phyloP scores from a whole-genome alignment of 2,888 invertebrate genomes.

The Euplagia quadripunctaria region DNA sequence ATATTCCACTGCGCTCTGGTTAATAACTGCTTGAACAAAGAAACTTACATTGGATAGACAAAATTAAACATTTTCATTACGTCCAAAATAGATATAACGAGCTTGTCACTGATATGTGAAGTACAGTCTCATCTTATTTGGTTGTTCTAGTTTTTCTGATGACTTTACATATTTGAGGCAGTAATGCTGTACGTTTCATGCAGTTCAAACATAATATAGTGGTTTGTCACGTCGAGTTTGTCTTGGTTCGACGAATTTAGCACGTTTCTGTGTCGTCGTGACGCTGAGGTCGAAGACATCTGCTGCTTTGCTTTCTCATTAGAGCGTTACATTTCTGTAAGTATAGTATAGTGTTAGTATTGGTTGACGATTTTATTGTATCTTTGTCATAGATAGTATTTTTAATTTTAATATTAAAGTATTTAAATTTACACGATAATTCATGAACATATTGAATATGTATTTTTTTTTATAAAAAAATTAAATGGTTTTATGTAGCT shows the following conservation, averaged over 20 bases:
- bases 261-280: constrained; percentile 77
- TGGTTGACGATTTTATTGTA: constrained; percentile 38
- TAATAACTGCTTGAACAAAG: background rate
- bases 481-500: background rate
- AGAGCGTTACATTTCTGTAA: constrained; percentile 79
- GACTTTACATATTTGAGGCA: constrained; percentile 59
- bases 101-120: constrained; percentile 38
- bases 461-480: background rate
- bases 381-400: constrained; percentile 19
- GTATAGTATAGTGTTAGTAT: constrained; percentile 49
- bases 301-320: constrained; percentile 79
- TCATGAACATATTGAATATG: background rate
- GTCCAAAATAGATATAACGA: constrained; percentile 45
- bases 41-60: background rate
- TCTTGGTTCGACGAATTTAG: constrained; percentile 79
- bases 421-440: background rate
- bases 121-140: constrained; percentile 49
- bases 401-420: background rate
- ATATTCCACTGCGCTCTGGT: background rate
- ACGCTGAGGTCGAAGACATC: constrained; percentile 76
- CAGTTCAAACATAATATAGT: constrained; percentile 76
- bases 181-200: constrained; percentile 47
- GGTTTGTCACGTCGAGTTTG: constrained; percentile 78
- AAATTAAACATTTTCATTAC: constrained; percentile 10
- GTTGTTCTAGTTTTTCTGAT: constrained; percentile 59